Evolutionary conservation across 2,888 invertebrate genomes (phyloP), one percentile per base, ranked within the genome.

Genomic region (Ectemnius cavifrons): DNA sequence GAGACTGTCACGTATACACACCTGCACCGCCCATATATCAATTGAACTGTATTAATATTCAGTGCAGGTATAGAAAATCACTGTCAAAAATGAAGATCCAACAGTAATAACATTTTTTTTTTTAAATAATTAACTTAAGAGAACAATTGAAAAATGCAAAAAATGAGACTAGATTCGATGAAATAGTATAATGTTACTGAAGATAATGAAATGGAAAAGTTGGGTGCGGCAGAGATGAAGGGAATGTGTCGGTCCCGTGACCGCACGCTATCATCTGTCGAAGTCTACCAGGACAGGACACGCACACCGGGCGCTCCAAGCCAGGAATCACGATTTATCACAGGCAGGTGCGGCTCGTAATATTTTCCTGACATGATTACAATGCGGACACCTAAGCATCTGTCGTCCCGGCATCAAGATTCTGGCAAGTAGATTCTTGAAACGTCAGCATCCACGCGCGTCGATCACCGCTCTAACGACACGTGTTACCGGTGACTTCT

Each of bases 331-430:
- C 67, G 8, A 74, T 76, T 70, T 71, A 75, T 75, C 68, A 63
- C 20, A 13, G 57, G 57, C 80, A 80, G 75, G 80, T 80, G 74
- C 63, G 18, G n/a, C 61, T 16, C 37, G 70, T 63, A 59, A 77
- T 77, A 74, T 73, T 67, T 63, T 47, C 63, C 45, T 28, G 52
- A 67, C 52, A 60, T 69, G 70, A 64, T 59, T 75, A 71, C 47
- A 13, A 28, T 46, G 23, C 52, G 63, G 56, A 27, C 58, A 60
- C 61, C 61, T 45, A 18, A 56, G 49, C 61, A 59, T 65, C 61
- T 63, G 61, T 72, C 69, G 63, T 3, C 49, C 46, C 27, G 23
- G 28, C 57, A 47, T 52, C 57, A 70, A 49, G 67, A 72, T 67
- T 60, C 62, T 28, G 16, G 52, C 45, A 46, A 67, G 14, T 45